Conservation (phyloP, 2,888 invertebrate species). For the Metellina segmentata region DNA sequence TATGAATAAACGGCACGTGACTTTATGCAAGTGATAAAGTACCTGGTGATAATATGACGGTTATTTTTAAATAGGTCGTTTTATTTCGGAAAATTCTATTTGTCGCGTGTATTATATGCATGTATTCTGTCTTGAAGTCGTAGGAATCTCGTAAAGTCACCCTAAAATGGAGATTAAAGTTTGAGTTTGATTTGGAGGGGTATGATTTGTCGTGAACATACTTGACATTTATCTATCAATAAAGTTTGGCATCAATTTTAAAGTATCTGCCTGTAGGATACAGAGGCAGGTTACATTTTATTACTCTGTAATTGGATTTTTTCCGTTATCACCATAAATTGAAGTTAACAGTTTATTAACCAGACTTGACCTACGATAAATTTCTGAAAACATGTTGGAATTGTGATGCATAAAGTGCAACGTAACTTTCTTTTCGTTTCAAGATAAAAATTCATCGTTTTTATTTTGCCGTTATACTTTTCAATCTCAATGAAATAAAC, state of each 20-base stretch:
- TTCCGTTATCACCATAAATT: conserved; percentile 60
- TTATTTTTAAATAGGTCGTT: conserved; percentile 51
- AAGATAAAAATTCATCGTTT: too few relatives aligned
- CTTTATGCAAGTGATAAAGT: conserved; percentile 60
- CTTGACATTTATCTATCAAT: conserved; percentile 64
- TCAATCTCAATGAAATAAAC: too few relatives aligned
- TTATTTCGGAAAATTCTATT: conserved; percentile 23
- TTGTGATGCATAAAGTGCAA: too few relatives aligned
- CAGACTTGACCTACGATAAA: background rate
- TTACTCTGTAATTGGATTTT: conserved; percentile 39
- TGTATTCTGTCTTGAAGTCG: background rate
- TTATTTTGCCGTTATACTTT: too few relatives aligned
- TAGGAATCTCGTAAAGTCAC: conserved; percentile 17
- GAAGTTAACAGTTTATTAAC: conserved; percentile 32
- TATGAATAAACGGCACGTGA: conserved; percentile 67
- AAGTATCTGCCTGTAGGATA: conserved; percentile 12
- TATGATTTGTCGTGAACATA: background rate
- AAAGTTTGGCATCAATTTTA: conserved; percentile 50
- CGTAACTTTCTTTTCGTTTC: too few relatives aligned
- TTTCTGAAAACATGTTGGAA: background rate
- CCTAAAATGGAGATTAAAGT: conserved; percentile 50
- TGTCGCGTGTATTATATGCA: conserved; percentile 7
- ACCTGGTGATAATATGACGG: background rate
- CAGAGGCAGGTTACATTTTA: conserved; percentile 52
- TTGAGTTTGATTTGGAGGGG: conserved; percentile 22